phyloP scores from a whole-genome alignment of 2,113 vertebrate genomes.

The Ellobius talpinus region DNA sequence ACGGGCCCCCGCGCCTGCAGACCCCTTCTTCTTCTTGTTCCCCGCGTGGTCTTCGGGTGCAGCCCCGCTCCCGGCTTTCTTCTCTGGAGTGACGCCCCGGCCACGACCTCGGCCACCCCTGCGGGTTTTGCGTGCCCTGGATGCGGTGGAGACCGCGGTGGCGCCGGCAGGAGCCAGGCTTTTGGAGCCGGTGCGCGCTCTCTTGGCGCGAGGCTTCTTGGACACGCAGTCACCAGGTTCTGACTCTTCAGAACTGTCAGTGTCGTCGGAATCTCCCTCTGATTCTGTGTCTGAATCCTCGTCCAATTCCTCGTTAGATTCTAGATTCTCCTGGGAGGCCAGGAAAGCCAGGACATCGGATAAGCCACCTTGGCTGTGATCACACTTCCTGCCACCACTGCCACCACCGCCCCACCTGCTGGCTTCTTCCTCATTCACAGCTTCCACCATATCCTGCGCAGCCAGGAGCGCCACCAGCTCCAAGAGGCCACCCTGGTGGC shows the following conservation, averaged over 20 bases:
- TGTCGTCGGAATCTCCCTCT: not conserved
- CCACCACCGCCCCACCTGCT: not conserved
- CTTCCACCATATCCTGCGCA: not conserved
- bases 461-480: slow-evolving; percentile 59
- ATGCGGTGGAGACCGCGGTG: not conserved
- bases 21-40: not conserved
- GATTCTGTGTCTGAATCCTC: not conserved
- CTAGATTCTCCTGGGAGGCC: not conserved
- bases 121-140: not conserved
- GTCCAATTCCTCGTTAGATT: not conserved
- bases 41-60: not conserved
- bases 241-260: slow-evolving; percentile 17
- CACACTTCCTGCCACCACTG: not conserved
- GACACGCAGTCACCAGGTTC: not conserved
- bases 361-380: not conserved
- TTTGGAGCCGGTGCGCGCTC: not conserved
- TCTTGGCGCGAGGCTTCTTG: slow-evolving; percentile 48
- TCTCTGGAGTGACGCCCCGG: not conserved
- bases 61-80: not conserved
- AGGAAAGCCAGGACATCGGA: slow-evolving; percentile 40
- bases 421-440: not conserved
- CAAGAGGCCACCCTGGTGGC: slow-evolving; percentile 8
- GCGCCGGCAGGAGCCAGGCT: not conserved
- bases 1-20: not conserved
- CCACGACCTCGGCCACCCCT: not conserved